Evolutionary conservation across 2,797 vertebrate genomes (phyloP).

Genomic region (Danio albolineatus): DNA sequence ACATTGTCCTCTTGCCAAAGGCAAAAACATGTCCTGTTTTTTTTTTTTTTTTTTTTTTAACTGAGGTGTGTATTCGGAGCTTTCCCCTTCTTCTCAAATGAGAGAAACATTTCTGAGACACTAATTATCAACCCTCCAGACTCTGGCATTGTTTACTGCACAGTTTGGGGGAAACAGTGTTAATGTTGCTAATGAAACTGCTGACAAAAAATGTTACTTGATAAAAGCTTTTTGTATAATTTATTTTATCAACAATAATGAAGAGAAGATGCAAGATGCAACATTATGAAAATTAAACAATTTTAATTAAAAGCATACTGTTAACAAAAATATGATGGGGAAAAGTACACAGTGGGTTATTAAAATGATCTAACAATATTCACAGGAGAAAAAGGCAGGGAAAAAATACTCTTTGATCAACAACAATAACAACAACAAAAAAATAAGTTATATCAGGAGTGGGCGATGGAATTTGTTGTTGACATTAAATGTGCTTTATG

Average conservation of each 20-base stretch:
- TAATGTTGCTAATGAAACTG: conserved; percentile 28
- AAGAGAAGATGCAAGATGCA: not conserved
- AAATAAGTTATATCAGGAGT: too few relatives aligned
- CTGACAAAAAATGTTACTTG: not conserved
- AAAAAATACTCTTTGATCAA: not conserved
- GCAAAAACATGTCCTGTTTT: conserved; percentile 24
- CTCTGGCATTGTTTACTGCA: conserved; percentile 28
- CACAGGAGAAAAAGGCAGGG: not conserved
- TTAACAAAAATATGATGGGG: not conserved
- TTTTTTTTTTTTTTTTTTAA: not conserved
- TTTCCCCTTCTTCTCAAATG: conserved; percentile 23
- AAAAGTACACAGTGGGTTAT: not conserved
- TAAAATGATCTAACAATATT: not conserved
- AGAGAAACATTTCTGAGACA: conserved; percentile 25
- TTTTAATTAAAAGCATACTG: conserved; percentile 2
- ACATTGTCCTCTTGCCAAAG: conserved; percentile 56
- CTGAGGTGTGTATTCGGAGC: conserved; percentile 25
- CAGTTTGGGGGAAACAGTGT: conserved; percentile 35
- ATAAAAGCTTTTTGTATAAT: not conserved
- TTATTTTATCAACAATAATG: not conserved
- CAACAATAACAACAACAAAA: too few relatives aligned
- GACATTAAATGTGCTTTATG: too few relatives aligned
- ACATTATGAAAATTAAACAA: not conserved
- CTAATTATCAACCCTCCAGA: conserved; percentile 54
- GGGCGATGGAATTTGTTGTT: too few relatives aligned